Percentiles rank a stretch among this genome's conserved stretches.
Evolutionary conservation across 2,888 invertebrate genomes (phyloP).

Genomic region (Stomorhina lunata): DNA sequence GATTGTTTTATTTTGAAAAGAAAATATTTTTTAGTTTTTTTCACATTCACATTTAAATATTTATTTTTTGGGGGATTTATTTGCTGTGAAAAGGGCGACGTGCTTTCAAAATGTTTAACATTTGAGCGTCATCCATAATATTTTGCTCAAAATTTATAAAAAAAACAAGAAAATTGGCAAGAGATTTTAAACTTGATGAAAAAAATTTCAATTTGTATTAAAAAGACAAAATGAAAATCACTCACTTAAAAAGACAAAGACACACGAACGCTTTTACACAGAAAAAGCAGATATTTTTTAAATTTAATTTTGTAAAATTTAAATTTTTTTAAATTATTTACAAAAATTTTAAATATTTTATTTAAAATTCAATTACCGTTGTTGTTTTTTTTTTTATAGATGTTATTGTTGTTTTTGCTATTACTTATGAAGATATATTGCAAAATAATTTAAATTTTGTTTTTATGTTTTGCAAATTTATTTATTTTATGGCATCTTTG

Average conservation of each 20-base stretch:
- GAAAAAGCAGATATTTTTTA: neutral
- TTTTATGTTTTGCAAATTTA: neutral
- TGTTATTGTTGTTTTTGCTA: neutral
- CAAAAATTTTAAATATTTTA: neutral
- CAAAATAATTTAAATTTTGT: neutral
- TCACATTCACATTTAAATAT: neutral
- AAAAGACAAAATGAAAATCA: neutral
- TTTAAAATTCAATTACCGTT: slow-evolving; percentile 23
- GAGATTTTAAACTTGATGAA: slow-evolving; percentile 34
- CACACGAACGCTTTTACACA: slow-evolving; percentile 30
- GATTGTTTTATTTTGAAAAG: slow-evolving; percentile 5
- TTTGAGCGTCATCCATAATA: slow-evolving; percentile 34
- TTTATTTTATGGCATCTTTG: neutral
- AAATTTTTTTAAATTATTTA: neutral
- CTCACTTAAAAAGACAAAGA: neutral
- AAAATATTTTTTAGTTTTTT: neutral
- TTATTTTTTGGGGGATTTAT: neutral
- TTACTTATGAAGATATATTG: neutral
- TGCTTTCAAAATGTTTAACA: slow-evolving; percentile 36
- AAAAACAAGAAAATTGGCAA: slow-evolving; percentile 44
- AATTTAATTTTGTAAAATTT: neutral
- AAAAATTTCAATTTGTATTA: neutral
- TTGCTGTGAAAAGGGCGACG: neutral
- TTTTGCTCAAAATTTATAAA: slow-evolving; percentile 14
- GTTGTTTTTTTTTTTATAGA: neutral